Base-by-base conservation (phyloP, 2,113 vertebrate genomes). In the Anser brachyrhynchus region DNA sequence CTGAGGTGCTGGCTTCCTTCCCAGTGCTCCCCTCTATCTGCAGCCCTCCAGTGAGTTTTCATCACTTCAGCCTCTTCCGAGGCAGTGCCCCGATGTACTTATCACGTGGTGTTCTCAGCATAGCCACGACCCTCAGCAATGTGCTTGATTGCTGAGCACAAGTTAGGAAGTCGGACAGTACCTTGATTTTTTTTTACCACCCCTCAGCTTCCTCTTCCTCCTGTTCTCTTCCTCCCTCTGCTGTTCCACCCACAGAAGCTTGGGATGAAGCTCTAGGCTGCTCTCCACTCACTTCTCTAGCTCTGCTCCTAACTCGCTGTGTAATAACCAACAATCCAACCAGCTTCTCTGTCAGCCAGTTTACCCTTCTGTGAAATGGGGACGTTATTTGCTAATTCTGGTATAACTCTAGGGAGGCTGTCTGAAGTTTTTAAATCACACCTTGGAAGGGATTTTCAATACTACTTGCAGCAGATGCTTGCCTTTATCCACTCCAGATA, bases 31-130 rank as follows among this genome's bases (percentile, higher is more conserved):
- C 89, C 91, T 93, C 71, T 92, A 70, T 91, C 91, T 88, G 61
- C 92, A 94, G 84, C 87, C 85, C 89, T 95, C 90, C 89, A 91
- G 84, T 5, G 3, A 84, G 75, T 82, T 96, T 94, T 97, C 87
- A 92, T 72, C 91, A 62, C 89, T 94, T 55, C 88, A 79, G 62
- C 77, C 66, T 82, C 91, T 91, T 70, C 92, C 0, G 1, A 95
- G 91, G 84, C 84, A 93, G 49, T 91, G 93, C 93, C 95, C 89
- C 62, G 0, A 31, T 52, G 89, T 85, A 31, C 70, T 85, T 91
- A 89, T 66, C 93, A 79, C 70, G 59, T 6, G 5, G 58, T 55
- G 81, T 11, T 82, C 81, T 89, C 1, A 1, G 85, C 92, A 70
- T 29, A 91, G 71, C 81, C 37, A 1, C 33, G 49, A 82, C 80